phyloP scores from a whole-genome alignment of 1,140 invertebrate genomes.

The Wiebesia pumilae region DNA sequence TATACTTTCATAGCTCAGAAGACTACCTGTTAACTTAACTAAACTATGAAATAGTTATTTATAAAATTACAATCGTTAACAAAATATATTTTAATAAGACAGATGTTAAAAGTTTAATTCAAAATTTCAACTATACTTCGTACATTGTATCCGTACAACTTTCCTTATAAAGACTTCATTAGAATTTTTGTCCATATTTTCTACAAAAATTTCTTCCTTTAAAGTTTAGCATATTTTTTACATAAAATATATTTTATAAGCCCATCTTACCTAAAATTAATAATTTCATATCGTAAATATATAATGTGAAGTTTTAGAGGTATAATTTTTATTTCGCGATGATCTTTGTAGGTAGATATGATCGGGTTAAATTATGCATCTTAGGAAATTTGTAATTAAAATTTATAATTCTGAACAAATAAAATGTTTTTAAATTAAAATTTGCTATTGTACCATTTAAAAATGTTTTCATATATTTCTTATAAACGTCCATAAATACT shows the following conservation, averaged over 20 bases:
- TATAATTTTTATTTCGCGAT: constrained; percentile 31
- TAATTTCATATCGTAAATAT: constrained; percentile 25
- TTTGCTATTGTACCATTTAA: neutral
- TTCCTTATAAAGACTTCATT: neutral
- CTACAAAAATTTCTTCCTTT: neutral
- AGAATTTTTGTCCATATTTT: neutral
- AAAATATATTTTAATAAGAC: neutral
- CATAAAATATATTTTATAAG: constrained; percentile 25
- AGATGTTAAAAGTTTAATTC: neutral
- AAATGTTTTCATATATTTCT: neutral
- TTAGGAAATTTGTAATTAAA: constrained; percentile 44
- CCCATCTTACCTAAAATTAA: neutral
- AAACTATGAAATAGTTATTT: neutral
- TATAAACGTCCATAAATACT: neutral
- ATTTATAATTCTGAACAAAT: constrained; percentile 44
- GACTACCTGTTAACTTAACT: neutral
- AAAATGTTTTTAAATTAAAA: constrained; percentile 8
- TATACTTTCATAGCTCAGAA: neutral
- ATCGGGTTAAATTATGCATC: constrained; percentile 39
- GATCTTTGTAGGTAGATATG: constrained; percentile 18
- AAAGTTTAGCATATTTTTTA: neutral
- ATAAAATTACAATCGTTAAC: neutral
- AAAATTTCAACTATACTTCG: neutral
- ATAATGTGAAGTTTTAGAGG: constrained; percentile 30
- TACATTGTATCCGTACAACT: neutral